phyloP scores from a whole-genome alignment of 64 coral and sea anemone species.

The Stichodactyla helianthus region DNA sequence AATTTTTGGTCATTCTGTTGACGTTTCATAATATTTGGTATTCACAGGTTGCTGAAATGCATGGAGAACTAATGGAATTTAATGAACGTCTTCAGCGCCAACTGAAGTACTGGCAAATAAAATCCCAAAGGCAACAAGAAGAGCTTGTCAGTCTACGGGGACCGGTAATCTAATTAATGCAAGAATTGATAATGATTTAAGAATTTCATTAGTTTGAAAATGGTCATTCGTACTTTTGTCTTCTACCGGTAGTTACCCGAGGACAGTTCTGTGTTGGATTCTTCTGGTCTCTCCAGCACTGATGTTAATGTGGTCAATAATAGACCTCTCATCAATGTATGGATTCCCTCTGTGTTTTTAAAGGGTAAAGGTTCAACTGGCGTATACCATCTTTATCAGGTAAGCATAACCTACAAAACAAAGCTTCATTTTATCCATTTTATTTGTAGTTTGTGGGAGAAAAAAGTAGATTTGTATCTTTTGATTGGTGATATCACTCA shows the following conservation, averaged over 20 bases:
- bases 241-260: slow-evolving; percentile 56
- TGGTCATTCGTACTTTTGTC: not conserved
- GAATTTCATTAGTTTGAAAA: not conserved
- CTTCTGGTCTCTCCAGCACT: slow-evolving; percentile 41
- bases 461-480: no score
- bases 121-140: slow-evolving; percentile 66
- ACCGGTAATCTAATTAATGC: slow-evolving; percentile 38
- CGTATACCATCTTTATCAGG: slow-evolving; percentile 89
- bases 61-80: slow-evolving; percentile 94
- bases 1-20: not conserved
- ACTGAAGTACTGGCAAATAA: slow-evolving; percentile 53
- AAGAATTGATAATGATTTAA: not conserved
- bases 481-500: no score
- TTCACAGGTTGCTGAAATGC: slow-evolving; percentile 44
- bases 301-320: slow-evolving; percentile 41
- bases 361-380: slow-evolving; percentile 60
- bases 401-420: not conserved
- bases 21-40: no score
- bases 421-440: not conserved
- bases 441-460: no score
- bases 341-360: slow-evolving; percentile 93
- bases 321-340: slow-evolving; percentile 87
- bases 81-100: slow-evolving; percentile 86
- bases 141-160: slow-evolving; percentile 90
- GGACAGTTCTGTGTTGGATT: slow-evolving; percentile 49